Conservation (phyloP, 2,113 vertebrate species). For the Gobiocypris rarus region DNA sequence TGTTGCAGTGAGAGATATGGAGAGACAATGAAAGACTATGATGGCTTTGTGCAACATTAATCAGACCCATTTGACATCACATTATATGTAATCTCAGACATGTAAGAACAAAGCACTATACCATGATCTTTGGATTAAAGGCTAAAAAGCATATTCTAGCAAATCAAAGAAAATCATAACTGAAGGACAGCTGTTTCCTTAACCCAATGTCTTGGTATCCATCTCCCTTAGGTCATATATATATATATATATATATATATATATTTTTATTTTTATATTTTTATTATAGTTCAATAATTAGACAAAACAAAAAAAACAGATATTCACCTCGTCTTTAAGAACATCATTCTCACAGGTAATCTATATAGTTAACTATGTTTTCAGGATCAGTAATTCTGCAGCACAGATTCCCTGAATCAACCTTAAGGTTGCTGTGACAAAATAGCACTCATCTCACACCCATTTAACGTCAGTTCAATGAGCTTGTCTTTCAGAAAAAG, state of each 20-base stretch:
- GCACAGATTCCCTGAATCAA: neutral
- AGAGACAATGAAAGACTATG: conserved; percentile 11
- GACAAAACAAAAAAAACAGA: neutral
- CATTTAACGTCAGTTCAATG: neutral
- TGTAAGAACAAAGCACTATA: neutral
- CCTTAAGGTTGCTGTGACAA: neutral
- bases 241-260: neutral
- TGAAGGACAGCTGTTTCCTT: neutral
- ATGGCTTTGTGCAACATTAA: conserved; percentile 2
- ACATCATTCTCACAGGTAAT: neutral
- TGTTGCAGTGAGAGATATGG: conserved; percentile 51
- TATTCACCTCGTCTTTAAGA: neutral
- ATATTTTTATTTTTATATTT: too few relatives aligned
- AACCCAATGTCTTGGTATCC: neutral
- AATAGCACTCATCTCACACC: neutral
- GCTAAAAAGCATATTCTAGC: conserved; percentile 16
- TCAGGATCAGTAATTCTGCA: neutral
- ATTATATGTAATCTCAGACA: conserved; percentile 13
- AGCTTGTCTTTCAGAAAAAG: neutral
- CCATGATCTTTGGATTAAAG: conserved; percentile 2
- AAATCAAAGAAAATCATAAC: neutral
- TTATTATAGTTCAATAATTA: neutral
- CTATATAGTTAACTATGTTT: neutral
- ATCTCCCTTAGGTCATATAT: neutral
- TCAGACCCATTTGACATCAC: neutral